Conservation (phyloP, 2,797 vertebrate genomes). For the Malacoraja senta region DNA sequence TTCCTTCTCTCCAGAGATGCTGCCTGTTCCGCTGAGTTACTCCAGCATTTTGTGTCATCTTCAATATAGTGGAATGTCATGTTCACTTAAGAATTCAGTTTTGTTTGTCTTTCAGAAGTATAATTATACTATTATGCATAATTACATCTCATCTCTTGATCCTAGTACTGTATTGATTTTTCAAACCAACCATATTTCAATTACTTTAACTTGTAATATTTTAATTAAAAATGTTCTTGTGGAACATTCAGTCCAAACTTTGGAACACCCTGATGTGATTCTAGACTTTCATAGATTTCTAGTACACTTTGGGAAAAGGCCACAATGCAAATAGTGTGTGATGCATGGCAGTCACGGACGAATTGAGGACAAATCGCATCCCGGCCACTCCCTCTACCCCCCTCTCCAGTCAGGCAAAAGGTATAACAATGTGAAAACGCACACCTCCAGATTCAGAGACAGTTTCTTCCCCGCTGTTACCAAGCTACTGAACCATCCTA, state of each 20-base stretch:
- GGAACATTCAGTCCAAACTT: not conserved
- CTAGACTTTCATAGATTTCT: not conserved
- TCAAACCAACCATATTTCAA: not conserved
- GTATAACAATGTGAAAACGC: too few species aligned
- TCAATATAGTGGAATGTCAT: not conserved
- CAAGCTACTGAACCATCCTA: too few species aligned
- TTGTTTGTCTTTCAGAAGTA: not conserved
- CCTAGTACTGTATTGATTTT: not conserved
- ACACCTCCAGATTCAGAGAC: too few species aligned
- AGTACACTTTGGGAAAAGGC: not conserved
- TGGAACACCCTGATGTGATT: not conserved
- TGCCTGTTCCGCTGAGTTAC: too few species aligned
- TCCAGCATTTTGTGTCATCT: too few species aligned
- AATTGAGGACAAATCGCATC: too few species aligned
- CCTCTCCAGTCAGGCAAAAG: too few species aligned
- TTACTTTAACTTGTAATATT: not conserved
- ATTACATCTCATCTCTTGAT: not conserved
- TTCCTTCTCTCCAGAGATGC: too few species aligned
- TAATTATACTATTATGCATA: not conserved
- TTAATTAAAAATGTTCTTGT: not conserved
- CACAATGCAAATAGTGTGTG: not conserved
- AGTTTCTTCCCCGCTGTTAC: too few species aligned
- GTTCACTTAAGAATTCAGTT: not conserved
- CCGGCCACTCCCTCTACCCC: too few species aligned
- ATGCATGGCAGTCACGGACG: not conserved